Percentiles rank a stretch among this genome's conserved stretches.
phyloP scores from a whole-genome alignment of 2,113 vertebrate species.

The Saguinus imperator region DNA sequence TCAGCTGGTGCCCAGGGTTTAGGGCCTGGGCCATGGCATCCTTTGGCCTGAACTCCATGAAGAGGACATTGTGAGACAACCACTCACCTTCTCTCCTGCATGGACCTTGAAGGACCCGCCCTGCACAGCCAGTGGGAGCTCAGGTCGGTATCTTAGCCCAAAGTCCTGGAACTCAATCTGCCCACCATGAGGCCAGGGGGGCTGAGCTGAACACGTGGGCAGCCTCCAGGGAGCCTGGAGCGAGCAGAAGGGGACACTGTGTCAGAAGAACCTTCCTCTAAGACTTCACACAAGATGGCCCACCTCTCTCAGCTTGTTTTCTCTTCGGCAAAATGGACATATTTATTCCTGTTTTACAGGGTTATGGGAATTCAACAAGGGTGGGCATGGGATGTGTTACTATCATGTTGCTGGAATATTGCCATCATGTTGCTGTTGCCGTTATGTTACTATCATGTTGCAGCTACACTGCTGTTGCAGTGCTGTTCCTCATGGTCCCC shows the following conservation, averaged over 20 bases:
- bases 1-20: background rate
- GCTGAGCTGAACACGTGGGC: slow-evolving; percentile 79
- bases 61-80: accelerated
- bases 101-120: slow-evolving; percentile 87
- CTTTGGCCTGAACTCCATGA: background rate
- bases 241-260: background rate
- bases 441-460: background rate
- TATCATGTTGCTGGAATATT: no score
- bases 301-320: background rate
- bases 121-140: slow-evolving; percentile 90
- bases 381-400: background rate
- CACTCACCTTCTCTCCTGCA: slow-evolving; percentile 90
- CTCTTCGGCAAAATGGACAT: background rate
- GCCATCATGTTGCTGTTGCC: background rate
- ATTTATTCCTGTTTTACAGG: background rate
- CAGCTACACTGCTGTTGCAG: no score
- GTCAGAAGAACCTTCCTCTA: background rate
- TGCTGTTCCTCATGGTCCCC: background rate
- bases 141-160: slow-evolving; percentile 91
- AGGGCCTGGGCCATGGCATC: no score
- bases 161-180: slow-evolving; percentile 90
- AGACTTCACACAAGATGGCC: background rate
- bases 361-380: background rate
- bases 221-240: slow-evolving; percentile 90
- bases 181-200: slow-evolving; percentile 89